Percentiles rank a stretch among this genome's conserved stretches.
These are phyloP conservation scores for Nemoura dubitans DNA, from an alignment of 2,888 invertebrate genomes.

Conservation along the genomic window DNA sequence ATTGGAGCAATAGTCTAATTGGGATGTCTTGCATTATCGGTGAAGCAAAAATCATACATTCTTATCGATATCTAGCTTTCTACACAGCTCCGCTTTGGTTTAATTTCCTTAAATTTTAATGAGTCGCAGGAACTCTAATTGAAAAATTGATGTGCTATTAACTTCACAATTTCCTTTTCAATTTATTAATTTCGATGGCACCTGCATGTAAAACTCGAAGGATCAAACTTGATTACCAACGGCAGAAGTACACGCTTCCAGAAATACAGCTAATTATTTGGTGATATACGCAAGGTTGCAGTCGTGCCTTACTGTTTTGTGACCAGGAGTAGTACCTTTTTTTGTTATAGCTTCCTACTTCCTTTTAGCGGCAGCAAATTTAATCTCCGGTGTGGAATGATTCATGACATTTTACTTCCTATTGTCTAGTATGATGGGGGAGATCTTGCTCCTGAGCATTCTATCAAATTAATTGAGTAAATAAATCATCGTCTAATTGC, in stretches of 20 bases:
- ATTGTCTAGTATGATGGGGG: background rate
- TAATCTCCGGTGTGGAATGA: constrained; percentile 7
- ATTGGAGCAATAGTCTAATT: background rate
- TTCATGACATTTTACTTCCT: constrained; percentile 12
- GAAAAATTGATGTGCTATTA: background rate
- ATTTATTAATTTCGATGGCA: background rate
- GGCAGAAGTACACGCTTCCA: too few relatives aligned
- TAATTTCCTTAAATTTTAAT: background rate
- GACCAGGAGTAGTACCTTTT: background rate
- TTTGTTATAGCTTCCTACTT: background rate
- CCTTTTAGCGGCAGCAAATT: background rate
- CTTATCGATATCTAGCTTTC: background rate
- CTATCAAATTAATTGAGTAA: background rate
- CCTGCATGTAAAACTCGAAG: background rate
- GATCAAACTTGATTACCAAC: background rate
- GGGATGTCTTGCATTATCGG: background rate
- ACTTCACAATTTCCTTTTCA: background rate
- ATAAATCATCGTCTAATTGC: background rate
- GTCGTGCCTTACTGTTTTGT: background rate
- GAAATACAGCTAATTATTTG: background rate
- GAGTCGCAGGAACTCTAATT: background rate
- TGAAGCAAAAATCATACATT: background rate
- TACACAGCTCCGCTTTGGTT: too few relatives aligned
- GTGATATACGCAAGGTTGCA: background rate
- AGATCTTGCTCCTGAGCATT: background rate